A percentile compares a stretch with the other conserved stretches of the same genome.
Conservation (phyloP, 2,113 vertebrate genomes). For the Fulica atra region DNA sequence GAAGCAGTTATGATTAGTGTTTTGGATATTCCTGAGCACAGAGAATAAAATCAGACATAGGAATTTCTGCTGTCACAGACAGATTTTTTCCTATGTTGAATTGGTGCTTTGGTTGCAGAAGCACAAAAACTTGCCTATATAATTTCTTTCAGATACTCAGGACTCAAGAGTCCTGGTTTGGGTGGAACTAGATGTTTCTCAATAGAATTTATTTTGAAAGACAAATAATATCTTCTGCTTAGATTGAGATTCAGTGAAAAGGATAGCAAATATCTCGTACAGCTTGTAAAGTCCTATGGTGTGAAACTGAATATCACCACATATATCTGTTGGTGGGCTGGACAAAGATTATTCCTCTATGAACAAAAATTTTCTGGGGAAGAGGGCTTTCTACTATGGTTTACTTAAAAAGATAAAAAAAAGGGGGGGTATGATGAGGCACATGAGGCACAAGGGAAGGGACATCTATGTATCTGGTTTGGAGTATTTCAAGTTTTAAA, state of each 20-base stretch:
- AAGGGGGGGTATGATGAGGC: too few species aligned
- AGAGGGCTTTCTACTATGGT: background rate
- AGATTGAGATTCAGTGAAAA: background rate
- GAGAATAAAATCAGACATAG: background rate
- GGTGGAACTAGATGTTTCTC: background rate
- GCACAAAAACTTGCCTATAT: background rate
- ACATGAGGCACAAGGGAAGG: background rate
- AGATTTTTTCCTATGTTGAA: background rate
- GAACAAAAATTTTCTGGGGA: background rate
- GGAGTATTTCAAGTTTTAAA: background rate
- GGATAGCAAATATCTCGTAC: background rate
- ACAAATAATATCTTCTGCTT: background rate
- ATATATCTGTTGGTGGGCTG: background rate
- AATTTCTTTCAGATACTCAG: background rate
- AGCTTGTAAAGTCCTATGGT: background rate
- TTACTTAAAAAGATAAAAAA: fast-evolving
- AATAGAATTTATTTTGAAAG: background rate
- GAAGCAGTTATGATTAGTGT: background rate
- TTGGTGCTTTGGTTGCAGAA: background rate
- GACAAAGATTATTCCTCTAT: background rate
- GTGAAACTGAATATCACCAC: background rate
- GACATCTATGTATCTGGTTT: fast-evolving
- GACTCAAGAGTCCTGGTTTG: background rate
- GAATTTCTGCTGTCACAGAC: background rate
- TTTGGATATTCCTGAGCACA: background rate